A percentile compares a stretch with the other conserved stretches of the same genome.
Evolutionary conservation across 1,140 invertebrate species (phyloP).

Genomic region (Teleogryllus occipitalis): DNA sequence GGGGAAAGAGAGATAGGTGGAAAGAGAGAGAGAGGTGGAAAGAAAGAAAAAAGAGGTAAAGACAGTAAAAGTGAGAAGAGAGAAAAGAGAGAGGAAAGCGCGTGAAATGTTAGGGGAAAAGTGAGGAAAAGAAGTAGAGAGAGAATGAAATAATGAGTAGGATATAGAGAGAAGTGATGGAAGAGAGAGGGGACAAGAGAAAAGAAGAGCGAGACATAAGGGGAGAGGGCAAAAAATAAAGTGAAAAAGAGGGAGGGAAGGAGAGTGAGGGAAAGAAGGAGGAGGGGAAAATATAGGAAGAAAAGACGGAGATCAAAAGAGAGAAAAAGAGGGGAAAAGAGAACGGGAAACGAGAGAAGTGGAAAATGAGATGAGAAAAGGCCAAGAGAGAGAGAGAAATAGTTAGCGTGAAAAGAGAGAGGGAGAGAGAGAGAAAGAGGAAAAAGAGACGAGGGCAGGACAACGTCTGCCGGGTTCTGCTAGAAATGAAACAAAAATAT

Average conservation of each 20-base stretch:
- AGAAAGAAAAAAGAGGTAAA: too few relatives aligned
- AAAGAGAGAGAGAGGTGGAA: too few relatives aligned
- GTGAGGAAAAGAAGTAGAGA: too few relatives aligned
- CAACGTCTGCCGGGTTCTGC: too few relatives aligned
- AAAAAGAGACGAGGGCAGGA: neutral
- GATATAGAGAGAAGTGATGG: neutral
- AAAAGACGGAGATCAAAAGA: neutral
- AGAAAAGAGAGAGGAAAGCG: neutral
- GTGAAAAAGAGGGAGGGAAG: neutral
- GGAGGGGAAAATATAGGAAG: neutral
- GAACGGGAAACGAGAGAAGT: neutral
- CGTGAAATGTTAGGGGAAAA: neutral
- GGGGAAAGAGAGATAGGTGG: too few relatives aligned
- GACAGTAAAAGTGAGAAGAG: too few relatives aligned
- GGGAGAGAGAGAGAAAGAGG: slow-evolving; percentile 3
- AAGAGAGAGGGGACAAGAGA: neutral
- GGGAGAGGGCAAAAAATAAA: neutral
- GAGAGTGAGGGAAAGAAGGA: neutral
- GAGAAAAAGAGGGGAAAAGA: neutral
- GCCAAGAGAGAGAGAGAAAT: neutral
- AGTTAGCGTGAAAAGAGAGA: too few relatives aligned
- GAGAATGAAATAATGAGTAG: neutral
- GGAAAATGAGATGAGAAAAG: neutral
- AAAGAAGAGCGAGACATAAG: neutral
- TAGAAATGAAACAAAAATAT: neutral